Base-by-base conservation (phyloP, 92 coral and sea anemone genomes). In the Epizoanthus scotinus region DNA sequence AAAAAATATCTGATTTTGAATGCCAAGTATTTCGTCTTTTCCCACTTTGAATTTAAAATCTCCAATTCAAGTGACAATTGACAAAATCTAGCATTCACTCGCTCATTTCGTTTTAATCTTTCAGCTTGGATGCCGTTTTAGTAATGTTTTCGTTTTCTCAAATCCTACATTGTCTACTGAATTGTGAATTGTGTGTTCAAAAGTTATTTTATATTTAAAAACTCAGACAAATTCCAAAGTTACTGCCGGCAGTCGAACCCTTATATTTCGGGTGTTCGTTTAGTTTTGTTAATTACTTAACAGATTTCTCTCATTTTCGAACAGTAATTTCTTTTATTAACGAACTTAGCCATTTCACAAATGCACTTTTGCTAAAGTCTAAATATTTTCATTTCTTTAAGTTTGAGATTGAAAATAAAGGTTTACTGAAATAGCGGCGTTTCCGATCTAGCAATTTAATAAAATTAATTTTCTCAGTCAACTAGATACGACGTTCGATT, bases 271-370 rank as follows among this genome's bases (percentile, higher is more conserved):
- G 36, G 31, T 55, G 65, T 73, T 73, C 64, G 31, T 38, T 34
- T 73, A 29, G 65, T 55, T 73, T 73, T 28, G 50, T 55, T 28
- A 14, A 31, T 55, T 73, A 24, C 20, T 54, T 26, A 18, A 64
- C 44, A 29, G 50, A 73, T 73, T 28, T 54, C 65, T 55, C 58
- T 54, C 52, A 22, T 40, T 9, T 28, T 28, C 15, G 27, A 15
- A 71, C 22, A 29, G 38, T 31, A 28, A 17, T 50, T 28, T 54
- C 17, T 56, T 34, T 73, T 17, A 7, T 25, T 72, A 28, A 28
- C 26, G 28, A 73, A 73, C 6, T 25, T 20, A 34, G 52, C 52
- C 52, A 13, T 44, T 53, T 50, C 62, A 71, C 77, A 24, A 6
- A 50, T 50, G 15, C 17, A 67, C 47, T 15, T 29, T 28, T 65